phyloP scores from a whole-genome alignment of 1,140 invertebrate species.

The Teleopsis dalmanni region DNA sequence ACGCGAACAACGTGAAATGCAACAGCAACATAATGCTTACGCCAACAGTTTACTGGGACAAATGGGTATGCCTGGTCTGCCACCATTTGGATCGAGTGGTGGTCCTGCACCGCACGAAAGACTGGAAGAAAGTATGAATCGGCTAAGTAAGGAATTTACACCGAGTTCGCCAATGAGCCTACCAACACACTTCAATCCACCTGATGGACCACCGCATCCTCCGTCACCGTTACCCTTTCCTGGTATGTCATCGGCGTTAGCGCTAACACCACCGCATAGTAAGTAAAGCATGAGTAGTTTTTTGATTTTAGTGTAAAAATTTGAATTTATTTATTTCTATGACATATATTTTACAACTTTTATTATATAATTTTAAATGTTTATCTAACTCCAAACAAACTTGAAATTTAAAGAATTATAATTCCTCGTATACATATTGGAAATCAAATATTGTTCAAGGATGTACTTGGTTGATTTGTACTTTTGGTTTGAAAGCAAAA shows the following conservation, averaged over 20 bases:
- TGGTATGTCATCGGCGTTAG: conserved; percentile 62
- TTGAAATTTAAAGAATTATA: no score
- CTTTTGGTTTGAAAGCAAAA: not conserved
- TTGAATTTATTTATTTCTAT: no score
- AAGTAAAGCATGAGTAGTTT: conserved; percentile 46
- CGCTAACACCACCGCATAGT: conserved; percentile 68
- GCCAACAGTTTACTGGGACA: conserved; percentile 44
- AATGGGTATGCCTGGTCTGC: conserved; percentile 44
- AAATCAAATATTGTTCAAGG: no score
- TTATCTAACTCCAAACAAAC: no score
- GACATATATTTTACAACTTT: no score
- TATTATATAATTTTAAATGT: no score
- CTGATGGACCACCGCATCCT: conserved; percentile 43
- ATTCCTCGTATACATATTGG: no score
- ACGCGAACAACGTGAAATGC: conserved; percentile 27
- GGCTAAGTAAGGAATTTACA: conserved; percentile 44
- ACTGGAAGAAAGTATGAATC: conserved; percentile 46
- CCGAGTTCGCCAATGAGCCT: conserved; percentile 39
- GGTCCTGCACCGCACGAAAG: conserved; percentile 48
- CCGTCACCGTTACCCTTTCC: conserved; percentile 57
- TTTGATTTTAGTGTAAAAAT: no score
- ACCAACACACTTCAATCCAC: conserved; percentile 38
- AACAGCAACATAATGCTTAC: conserved; percentile 41
- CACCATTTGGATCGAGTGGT: conserved; percentile 11
- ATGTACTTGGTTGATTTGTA: not conserved